Evolutionary conservation across 2,888 invertebrate genomes (phyloP).

Genomic region (Phortica magna): DNA sequence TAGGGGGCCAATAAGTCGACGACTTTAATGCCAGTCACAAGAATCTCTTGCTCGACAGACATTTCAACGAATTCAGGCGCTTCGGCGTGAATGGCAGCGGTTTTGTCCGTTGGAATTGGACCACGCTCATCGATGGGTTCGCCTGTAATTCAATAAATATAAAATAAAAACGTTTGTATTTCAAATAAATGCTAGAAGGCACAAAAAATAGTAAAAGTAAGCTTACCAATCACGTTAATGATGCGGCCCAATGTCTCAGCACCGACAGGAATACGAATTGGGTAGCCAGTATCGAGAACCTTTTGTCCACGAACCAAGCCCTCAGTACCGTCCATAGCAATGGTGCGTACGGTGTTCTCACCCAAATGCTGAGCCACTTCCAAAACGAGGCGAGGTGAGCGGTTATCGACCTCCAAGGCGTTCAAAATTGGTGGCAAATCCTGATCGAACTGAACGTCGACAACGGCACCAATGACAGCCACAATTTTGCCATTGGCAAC

Average conservation of each 20-base stretch:
- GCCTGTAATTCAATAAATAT: slow-evolving; percentile 45
- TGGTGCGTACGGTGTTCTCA: slow-evolving; percentile 92
- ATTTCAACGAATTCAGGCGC: slow-evolving; percentile 95
- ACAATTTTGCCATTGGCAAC: slow-evolving; percentile 80
- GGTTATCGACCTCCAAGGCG: slow-evolving; percentile 93
- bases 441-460: slow-evolving; percentile 96
- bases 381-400: slow-evolving; percentile 87
- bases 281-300: slow-evolving; percentile 89
- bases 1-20: slow-evolving; percentile 95
- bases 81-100: slow-evolving; percentile 91
- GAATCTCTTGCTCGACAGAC: slow-evolving; percentile 93
- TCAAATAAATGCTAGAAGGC: background rate
- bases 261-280: slow-evolving; percentile 95
- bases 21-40: slow-evolving; percentile 94
- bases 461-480: slow-evolving; percentile 98
- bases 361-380: slow-evolving; percentile 92
- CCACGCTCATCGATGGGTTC: slow-evolving; percentile 92
- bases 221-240: slow-evolving; percentile 91
- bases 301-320: slow-evolving; percentile 91
- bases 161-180: background rate
- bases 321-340: slow-evolving; percentile 96
- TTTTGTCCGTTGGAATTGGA: slow-evolving; percentile 88
- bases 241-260: slow-evolving; percentile 94
- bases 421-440: slow-evolving; percentile 94
- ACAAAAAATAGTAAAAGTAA: background rate